Evolutionary conservation across 1,140 invertebrate genomes (phyloP), one percentile per base, ranked within the genome.

Genomic region (Camponotus vicinus): DNA sequence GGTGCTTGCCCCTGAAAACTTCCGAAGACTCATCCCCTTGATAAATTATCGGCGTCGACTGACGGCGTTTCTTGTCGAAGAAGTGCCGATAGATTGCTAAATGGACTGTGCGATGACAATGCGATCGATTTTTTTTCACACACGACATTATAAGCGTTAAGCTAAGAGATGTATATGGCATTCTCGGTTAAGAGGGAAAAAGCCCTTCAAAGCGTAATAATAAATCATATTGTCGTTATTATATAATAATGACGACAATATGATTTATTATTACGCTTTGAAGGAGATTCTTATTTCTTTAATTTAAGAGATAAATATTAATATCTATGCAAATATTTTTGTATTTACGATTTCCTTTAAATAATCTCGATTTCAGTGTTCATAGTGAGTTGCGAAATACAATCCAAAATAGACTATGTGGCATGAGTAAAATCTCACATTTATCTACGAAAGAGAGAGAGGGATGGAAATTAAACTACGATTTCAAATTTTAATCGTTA

Each of bases 401-500:
- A 34, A 61, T 73, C 40, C 32, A 18, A 34, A 49, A 73, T 82
- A 52, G 3, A 73, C 15, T 37, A 27, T 42, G 21, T 13, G 34
- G 11, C 9, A 1, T 9, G 32, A 52, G 34, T 61, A 55, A 42
- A 71, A 21, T 52, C 21, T 63, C 27, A 18, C 21, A 37, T 13
- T 83, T 27, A 75, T 63, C n/a, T 45, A 32, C n/a, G 11, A 6
- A 40, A 73, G 27, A 34, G 13, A 0, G 18, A 18, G 40, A n/a
- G 11, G 1, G 40, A 70, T 18, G 21, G 13, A 4, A 6, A 18
- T 13, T 18, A 40, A 79, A 42, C 37, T 13, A n/a, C 18, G 55
- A 83, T 83, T 83, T 83, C 69, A 55, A 83, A 83, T 83, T 83
- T 83, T 32, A 73, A 83, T 73, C 42, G 13, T 75, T 75, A 61